Evolutionary conservation across 2,797 vertebrate genomes (phyloP).

Genomic region (Ceryle rudis): DNA sequence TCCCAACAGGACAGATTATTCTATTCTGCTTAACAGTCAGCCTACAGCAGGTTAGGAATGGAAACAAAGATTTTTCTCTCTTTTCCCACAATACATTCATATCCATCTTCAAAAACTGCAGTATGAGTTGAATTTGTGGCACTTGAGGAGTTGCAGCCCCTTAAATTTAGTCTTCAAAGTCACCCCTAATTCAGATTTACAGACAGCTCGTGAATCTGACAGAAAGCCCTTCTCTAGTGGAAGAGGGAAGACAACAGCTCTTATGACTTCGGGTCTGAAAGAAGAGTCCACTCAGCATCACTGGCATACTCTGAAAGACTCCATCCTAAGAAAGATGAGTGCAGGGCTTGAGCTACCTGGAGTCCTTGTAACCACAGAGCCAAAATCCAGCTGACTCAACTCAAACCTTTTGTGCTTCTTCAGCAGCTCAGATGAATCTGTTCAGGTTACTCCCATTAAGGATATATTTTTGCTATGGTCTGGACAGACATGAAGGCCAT

Average conservation of each 20-base stretch:
- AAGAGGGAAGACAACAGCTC: not conserved
- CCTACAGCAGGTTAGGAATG: not conserved
- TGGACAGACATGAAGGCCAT: not conserved
- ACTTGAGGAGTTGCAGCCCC: not conserved
- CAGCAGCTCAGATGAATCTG: not conserved
- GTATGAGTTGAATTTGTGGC: not conserved
- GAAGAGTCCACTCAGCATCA: not conserved
- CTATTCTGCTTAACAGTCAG: not conserved
- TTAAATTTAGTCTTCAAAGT: not conserved
- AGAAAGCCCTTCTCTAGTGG: not conserved
- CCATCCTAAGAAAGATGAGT: not conserved
- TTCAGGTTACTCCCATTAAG: not conserved
- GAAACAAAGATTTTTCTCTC: not conserved
- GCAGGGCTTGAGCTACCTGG: not conserved
- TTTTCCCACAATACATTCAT: not conserved
- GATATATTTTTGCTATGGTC: not conserved
- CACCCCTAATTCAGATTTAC: not conserved
- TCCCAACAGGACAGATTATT: rapidly evolving
- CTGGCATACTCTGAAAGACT: not conserved
- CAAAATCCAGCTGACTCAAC: conserved; percentile 30
- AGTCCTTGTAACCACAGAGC: not conserved
- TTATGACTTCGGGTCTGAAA: not conserved
- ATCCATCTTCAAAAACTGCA: not conserved
- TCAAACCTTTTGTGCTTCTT: conserved; percentile 17
- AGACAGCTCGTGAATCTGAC: not conserved